Evolutionary conservation across 2,113 vertebrate genomes (phyloP).

Genomic region (Ictalurus furcatus): DNA sequence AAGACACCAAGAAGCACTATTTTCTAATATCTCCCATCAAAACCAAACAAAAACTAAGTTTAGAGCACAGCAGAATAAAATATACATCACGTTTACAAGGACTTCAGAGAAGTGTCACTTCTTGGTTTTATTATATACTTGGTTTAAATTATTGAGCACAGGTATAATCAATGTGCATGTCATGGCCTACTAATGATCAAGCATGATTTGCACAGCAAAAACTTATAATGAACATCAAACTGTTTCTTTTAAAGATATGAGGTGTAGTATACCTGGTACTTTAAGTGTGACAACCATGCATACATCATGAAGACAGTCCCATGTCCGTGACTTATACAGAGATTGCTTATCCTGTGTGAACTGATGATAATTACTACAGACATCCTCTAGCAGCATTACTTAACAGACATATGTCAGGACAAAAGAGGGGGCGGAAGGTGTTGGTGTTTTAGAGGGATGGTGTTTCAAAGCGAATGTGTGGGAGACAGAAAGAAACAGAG

Average conservation of each 20-base stretch:
- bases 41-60: background rate
- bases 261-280: background rate
- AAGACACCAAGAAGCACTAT: background rate
- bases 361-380: background rate
- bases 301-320: background rate
- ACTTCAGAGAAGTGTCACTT: background rate
- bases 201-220: background rate
- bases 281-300: background rate
- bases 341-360: background rate
- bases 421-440: constrained; percentile 33
- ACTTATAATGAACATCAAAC: background rate
- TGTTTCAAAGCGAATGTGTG: constrained; percentile 2
- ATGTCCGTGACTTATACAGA: background rate
- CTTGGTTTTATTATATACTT: background rate
- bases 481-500: constrained; percentile 13
- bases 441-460: constrained; percentile 34
- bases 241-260: background rate
- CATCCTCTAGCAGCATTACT: background rate
- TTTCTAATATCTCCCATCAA: background rate
- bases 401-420: constrained; percentile 8
- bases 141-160: background rate
- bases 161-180: background rate
- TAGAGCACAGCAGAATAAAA: background rate
- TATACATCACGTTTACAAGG: background rate
- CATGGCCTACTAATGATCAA: background rate